These are phyloP conservation scores for Microtus oregoni DNA, from an alignment of 2,113 vertebrate genomes.

Conservation along the genomic window DNA sequence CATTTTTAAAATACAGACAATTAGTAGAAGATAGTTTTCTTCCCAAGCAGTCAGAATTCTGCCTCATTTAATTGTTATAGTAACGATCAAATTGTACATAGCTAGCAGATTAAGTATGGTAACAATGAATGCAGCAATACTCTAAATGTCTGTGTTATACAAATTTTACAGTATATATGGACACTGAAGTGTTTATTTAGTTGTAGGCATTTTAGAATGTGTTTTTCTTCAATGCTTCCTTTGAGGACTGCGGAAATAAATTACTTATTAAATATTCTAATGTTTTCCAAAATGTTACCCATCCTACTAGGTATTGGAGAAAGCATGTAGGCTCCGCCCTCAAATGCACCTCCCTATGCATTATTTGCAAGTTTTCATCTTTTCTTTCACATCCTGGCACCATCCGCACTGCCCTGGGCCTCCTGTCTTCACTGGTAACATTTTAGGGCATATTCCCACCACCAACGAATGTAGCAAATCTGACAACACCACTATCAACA, in stretches of 20 bases:
- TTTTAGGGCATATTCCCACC: neutral
- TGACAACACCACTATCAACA: neutral
- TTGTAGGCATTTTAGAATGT: neutral
- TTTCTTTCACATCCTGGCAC: neutral
- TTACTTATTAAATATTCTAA: conserved; percentile 15
- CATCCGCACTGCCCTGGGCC: neutral
- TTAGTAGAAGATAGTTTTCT: conserved; percentile 7
- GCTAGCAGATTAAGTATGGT: neutral
- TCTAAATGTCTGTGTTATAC: neutral
- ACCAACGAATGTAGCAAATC: neutral
- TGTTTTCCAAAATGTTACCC: neutral
- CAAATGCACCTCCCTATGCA: neutral
- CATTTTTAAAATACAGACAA: neutral
- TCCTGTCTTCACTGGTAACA: neutral
- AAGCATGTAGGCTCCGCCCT: neutral
- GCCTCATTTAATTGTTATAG: neutral
- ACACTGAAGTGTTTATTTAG: neutral
- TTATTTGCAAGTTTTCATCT: neutral
- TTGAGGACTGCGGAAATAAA: neutral
- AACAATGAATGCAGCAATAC: neutral
- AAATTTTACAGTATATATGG: neutral
- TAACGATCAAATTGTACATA: neutral
- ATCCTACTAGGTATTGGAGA: neutral
- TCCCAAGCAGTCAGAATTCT: conserved; percentile 18
- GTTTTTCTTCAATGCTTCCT: neutral